Percentiles rank a stretch among this genome's conserved stretches.
These are phyloP conservation scores for Buceros bicornis DNA, from an alignment of 2,797 vertebrate species.

Conservation along the genomic window DNA sequence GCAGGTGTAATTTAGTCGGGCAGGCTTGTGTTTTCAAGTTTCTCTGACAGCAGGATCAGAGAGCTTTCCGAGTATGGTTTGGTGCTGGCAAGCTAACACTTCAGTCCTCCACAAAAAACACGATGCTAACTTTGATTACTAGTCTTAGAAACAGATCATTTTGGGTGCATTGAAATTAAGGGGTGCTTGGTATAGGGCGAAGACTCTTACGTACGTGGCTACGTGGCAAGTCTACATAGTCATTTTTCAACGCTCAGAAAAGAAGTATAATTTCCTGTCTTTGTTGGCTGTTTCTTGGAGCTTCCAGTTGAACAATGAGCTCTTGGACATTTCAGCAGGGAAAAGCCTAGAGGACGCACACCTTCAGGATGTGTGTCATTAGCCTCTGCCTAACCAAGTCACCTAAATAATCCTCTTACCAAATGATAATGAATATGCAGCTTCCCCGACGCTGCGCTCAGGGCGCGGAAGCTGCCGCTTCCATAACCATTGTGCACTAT, in stretches of 20 bases:
- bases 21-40: slow-evolving; percentile 6
- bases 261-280: slow-evolving; percentile 54
- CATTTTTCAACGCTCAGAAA: slow-evolving; percentile 23
- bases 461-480: not conserved
- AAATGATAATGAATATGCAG: not conserved
- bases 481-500: not conserved
- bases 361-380: slow-evolving; percentile 41
- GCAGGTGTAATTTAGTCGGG: slow-evolving; percentile 33
- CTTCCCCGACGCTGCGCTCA: rapidly evolving
- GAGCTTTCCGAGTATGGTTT: not conserved
- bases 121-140: not conserved
- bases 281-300: slow-evolving; percentile 41
- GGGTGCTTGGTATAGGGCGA: not conserved
- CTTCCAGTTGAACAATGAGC: slow-evolving; percentile 9
- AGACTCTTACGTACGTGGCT: not conserved
- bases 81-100: not conserved
- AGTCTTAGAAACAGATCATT: not conserved
- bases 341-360: not conserved
- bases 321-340: not conserved
- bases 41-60: not conserved
- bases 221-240: not conserved
- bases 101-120: not conserved
- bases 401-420: slow-evolving; percentile 33
- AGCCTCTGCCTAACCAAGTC: slow-evolving; percentile 9
- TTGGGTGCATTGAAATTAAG: not conserved